A percentile compares a stretch with the other conserved stretches of the same genome.
phyloP scores from a whole-genome alignment of 2,888 invertebrate species.

The Labia minor region DNA sequence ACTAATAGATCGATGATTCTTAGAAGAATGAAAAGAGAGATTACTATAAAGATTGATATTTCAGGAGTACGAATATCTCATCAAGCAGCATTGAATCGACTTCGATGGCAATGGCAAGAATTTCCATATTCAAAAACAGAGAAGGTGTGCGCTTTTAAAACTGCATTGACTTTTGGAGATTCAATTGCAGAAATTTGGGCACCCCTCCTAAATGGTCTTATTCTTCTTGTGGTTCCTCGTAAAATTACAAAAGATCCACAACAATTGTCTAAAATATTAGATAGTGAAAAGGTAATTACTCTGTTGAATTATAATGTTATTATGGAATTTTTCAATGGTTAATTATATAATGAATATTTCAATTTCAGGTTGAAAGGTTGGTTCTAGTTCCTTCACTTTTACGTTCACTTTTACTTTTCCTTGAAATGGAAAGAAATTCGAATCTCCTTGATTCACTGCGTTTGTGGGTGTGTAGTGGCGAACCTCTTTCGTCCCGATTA shows the following conservation, averaged over 20 bases:
- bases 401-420: constrained; percentile 62
- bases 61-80: constrained; percentile 70
- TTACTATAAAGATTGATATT: too few species aligned
- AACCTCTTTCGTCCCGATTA: constrained; percentile 58
- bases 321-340: not conserved
- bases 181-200: constrained; percentile 83
- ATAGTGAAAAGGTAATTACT: constrained; percentile 56
- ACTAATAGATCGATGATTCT: too few species aligned
- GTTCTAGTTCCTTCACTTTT: constrained; percentile 77
- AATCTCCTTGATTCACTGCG: constrained; percentile 47
- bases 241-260: constrained; percentile 67
- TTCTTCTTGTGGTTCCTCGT: constrained; percentile 63
- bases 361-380: constrained; percentile 58
- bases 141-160: constrained; percentile 71
- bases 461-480: constrained; percentile 82
- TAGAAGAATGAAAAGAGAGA: too few species aligned
- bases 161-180: constrained; percentile 83
- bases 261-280: constrained; percentile 54
- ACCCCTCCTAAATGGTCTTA: constrained; percentile 59
- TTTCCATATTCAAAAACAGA: constrained; percentile 63
- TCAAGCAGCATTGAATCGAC: constrained; percentile 64
- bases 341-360: constrained; percentile 13
- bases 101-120: constrained; percentile 77
- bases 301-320: not conserved
- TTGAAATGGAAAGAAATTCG: constrained; percentile 20